phyloP scores from a whole-genome alignment of 2,888 invertebrate genomes.

The Volucella inflata region DNA sequence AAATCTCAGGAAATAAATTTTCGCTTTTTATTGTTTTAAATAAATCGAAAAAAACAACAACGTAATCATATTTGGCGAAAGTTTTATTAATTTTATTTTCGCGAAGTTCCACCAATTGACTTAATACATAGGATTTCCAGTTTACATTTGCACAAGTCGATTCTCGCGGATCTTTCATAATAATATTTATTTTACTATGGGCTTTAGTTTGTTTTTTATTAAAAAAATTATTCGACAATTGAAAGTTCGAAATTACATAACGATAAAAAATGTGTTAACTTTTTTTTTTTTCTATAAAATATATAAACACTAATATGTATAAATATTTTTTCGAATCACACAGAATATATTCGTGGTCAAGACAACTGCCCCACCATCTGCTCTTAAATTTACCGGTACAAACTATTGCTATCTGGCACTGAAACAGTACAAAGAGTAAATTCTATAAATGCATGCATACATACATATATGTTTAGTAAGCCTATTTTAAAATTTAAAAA shows the following conservation, averaged over 20 bases:
- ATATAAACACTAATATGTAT: background rate
- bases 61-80: slow-evolving; percentile 13
- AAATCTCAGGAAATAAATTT: slow-evolving; percentile 16
- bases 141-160: slow-evolving; percentile 48
- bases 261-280: background rate
- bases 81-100: slow-evolving; percentile 25
- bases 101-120: slow-evolving; percentile 33
- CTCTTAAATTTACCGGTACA: slow-evolving; percentile 18
- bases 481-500: slow-evolving; percentile 47
- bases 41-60: slow-evolving; percentile 16
- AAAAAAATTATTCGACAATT: background rate
- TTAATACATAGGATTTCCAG: slow-evolving; percentile 62
- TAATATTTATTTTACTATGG: background rate
- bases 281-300: slow-evolving; percentile 2
- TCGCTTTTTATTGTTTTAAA: slow-evolving; percentile 14
- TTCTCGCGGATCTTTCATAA: slow-evolving; percentile 43
- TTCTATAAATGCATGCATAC: slow-evolving; percentile 17
- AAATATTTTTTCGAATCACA: slow-evolving; percentile 11
- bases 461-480: slow-evolving; percentile 1
- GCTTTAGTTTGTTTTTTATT: slow-evolving; percentile 8
- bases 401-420: slow-evolving; percentile 33
- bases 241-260: slow-evolving; percentile 59
- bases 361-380: slow-evolving; percentile 1
- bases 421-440: slow-evolving; percentile 1
- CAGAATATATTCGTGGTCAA: slow-evolving; percentile 9